Evolutionary conservation across 2,113 vertebrate species (phyloP), one percentile per base, ranked within the genome.

Genomic region (Telmatochromis brachygnathus): DNA sequence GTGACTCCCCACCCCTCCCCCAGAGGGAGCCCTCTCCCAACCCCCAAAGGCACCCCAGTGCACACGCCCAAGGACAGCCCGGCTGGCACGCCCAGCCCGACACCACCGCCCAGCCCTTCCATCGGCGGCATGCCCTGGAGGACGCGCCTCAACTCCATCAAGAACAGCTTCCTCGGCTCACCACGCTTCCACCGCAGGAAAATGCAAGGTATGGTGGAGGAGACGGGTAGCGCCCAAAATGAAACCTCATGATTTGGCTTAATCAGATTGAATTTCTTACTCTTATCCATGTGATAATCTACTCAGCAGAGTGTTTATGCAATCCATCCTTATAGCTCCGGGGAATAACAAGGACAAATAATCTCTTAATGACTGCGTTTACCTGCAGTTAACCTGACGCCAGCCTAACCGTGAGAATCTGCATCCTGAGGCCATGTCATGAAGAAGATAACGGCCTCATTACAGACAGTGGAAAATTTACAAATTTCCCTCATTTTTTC

Each of bases 61-160:
- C 98, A 99, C 96, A 99, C 98, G 88, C 98, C 98, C 95, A 99
- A 98, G 97, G 98, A 99, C 96, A 99, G 98, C 96, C 98, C 98
- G 5, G 97, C 98, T 1, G 98, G 98, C 91, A 99, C 98, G 11
- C 98, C 98, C 92, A 99, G 97, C 95, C 98, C 98, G 60, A 99
- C 98, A 23, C 98, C 98, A 10, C 98, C 98, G 4, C 98, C 98
- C 94, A 99, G 98, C 95, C 98, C 98, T 91, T 99, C 98, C 84
- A 98, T 99, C n/a, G 98, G 98, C 45, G 98, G 98, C 35, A 96
- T 99, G 97, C 98, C 98, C 87, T 99, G 98, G 98, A 97, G 98
- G 94, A 98, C 98, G 39, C 97, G 98, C 81, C 98, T 99, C 96
- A 98, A 99, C 94, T 99, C 98, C 81, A 99, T 99, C 97, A 99